phyloP scores from a whole-genome alignment of 1,140 invertebrate genomes.

The Neodiprion virginianus region DNA sequence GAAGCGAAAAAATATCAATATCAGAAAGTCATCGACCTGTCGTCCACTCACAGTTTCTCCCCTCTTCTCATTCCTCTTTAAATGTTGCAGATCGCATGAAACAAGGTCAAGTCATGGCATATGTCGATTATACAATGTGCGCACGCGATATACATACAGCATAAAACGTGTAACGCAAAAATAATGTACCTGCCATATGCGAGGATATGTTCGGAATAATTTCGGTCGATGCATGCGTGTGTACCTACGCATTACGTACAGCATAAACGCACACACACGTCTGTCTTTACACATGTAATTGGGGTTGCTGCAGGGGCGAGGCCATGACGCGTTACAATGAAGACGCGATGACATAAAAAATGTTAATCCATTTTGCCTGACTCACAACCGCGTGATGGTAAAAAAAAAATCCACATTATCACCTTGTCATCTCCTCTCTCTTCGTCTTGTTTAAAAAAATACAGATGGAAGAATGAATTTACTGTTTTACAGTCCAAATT shows the following conservation, averaged over 20 bases:
- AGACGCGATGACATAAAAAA: too few relatives aligned
- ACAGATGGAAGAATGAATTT: too few relatives aligned
- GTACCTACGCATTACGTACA: too few relatives aligned
- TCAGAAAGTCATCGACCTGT: slow-evolving; percentile 1
- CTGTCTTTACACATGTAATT: too few relatives aligned
- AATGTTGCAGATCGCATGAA: background rate
- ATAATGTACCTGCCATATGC: slow-evolving; percentile 4
- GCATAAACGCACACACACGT: too few relatives aligned
- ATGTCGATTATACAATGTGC: background rate
- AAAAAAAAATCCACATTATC: background rate
- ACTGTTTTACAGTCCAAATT: too few relatives aligned
- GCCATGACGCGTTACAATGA: too few relatives aligned
- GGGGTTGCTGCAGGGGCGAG: too few relatives aligned
- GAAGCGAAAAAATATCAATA: background rate
- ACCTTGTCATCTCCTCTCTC: too few relatives aligned
- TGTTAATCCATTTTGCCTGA: background rate
- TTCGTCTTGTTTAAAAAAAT: too few relatives aligned
- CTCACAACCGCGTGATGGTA: background rate
- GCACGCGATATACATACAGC: background rate
- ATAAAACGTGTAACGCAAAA: slow-evolving; percentile 5
- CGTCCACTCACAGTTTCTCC: background rate
- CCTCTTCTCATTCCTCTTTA: background rate
- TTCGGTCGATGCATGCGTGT: too few relatives aligned
- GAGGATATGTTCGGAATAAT: background rate
- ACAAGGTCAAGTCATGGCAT: slow-evolving; percentile 4